Percentiles rank a stretch among this genome's conserved stretches.
Conservation (phyloP, 2,113 vertebrate genomes). For the Lampris incognitus region DNA sequence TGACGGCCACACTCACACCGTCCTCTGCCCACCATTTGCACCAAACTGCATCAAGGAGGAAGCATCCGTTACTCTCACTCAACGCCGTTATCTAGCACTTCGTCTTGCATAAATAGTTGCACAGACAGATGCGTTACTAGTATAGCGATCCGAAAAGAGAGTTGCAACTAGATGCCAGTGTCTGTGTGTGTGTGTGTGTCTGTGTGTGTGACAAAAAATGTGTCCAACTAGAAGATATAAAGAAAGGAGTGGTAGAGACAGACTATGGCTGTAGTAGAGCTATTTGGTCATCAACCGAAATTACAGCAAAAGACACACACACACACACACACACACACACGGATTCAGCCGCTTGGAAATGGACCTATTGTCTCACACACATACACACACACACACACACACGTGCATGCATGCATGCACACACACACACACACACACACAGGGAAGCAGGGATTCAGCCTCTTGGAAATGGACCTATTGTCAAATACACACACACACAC, state of each 20-base stretch:
- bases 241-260: not conserved
- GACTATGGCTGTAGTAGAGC: not conserved
- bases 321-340: not conserved
- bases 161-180: not conserved
- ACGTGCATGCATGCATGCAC: not conserved
- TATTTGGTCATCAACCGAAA: constrained; percentile 4
- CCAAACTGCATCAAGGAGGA: no score
- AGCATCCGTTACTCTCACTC: no score
- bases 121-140: constrained; percentile 2
- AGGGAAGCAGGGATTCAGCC: not conserved
- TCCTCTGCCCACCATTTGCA: no score
- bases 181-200: not conserved
- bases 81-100: no score
- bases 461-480: constrained; percentile 2
- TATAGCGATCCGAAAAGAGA: not conserved
- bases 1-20: no score
- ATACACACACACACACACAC: no score
- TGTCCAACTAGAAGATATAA: not conserved
- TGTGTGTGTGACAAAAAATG: not conserved
- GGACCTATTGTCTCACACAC: not conserved
- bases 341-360: constrained; percentile 11
- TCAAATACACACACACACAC: not conserved
- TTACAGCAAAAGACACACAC: not conserved
- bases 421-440: not conserved
- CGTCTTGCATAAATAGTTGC: no score